Evolutionary conservation across 2,888 invertebrate species (phyloP), one percentile per base, ranked within the genome.

Genomic region (Epistrophella euchroma): DNA sequence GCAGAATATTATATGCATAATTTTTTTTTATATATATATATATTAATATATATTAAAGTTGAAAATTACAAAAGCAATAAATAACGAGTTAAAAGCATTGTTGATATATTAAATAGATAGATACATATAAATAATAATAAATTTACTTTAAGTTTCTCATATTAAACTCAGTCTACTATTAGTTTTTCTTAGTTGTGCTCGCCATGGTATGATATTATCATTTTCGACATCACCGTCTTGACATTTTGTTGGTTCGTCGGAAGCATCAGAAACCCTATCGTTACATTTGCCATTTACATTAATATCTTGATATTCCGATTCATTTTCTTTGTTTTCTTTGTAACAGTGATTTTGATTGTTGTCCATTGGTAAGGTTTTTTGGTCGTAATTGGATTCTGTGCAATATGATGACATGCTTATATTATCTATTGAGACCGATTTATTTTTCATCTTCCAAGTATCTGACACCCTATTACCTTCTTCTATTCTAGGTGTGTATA

Each of bases 91-190:
- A 50, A 58, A 72, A 64, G 45, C 66, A 66, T 52, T 60, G 35
- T 52, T 60, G 35, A 62, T 52, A 45, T 64, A 25, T 40, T 40
- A 60, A 50, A 52, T 32, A 60, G 35, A 52, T 25, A 62, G 35
- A 52, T 25, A 62, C 28, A 64, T 40, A 64, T 37, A 15, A 22
- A 43, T 62, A 25, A 35, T 43, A 25, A 52, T 68, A 37, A 62
- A 35, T 19, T 7, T 28, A 52, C 28, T 56, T 58, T 40, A 35
- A 47, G 19, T 58, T 22, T 64, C 94, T 91, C 96, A 97, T 90
- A 97, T 94, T 89, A 97, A 94, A 92, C 96, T 97, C 84, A 97
- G 94, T 91, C 96, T 97, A 93, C 97, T 97, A 92, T 97, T 97
- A 17, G 97, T 97, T 93, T 97, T 97, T 90, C 97, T 94, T 62